phyloP scores from a whole-genome alignment of 2,797 vertebrate species.

The Botia almorhae region DNA sequence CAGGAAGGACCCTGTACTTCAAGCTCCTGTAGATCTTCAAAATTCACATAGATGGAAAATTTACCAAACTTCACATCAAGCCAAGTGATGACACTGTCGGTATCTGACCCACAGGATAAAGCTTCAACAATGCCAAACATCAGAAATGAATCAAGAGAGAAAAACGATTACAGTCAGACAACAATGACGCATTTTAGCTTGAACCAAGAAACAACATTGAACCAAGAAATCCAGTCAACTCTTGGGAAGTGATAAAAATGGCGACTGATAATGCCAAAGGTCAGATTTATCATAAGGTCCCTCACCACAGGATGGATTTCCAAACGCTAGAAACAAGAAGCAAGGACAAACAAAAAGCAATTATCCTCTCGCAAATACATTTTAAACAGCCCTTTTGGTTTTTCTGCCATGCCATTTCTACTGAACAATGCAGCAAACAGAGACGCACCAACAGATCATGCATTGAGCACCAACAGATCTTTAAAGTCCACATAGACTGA shows the following conservation, averaged over 20 bases:
- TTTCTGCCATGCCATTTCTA: too few relatives aligned
- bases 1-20: neutral
- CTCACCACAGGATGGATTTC: constrained; percentile 37
- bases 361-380: too few relatives aligned
- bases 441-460: neutral
- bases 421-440: too few relatives aligned
- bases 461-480: neutral
- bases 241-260: neutral
- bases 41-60: constrained; percentile 15
- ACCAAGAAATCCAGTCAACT: constrained; percentile 55
- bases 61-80: neutral
- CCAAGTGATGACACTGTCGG: neutral
- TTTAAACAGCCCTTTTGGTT: too few relatives aligned
- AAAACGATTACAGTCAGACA: too few relatives aligned
- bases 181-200: neutral
- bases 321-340: neutral
- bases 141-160: neutral
- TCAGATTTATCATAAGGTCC: constrained; percentile 63
- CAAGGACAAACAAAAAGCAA: neutral
- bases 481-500: neutral
- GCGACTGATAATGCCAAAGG: constrained; percentile 48
- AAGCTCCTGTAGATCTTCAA: neutral
- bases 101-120: neutral
- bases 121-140: neutral
- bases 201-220: neutral